Evolutionary conservation across 1,140 invertebrate genomes (phyloP).

Genomic region (Zelostemma sp.): DNA sequence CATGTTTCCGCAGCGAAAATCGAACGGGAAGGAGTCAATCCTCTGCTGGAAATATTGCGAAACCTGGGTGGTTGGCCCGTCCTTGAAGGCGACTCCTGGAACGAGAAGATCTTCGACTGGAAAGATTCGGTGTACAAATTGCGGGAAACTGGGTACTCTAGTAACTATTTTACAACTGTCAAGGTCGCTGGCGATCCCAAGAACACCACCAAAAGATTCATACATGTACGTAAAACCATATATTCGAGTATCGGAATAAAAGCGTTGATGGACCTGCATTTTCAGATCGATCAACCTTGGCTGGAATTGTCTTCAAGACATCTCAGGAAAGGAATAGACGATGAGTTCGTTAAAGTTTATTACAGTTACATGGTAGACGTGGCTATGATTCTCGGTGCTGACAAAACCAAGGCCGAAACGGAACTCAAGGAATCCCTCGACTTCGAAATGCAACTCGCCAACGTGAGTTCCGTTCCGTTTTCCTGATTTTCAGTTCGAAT

Average conservation of each 20-base stretch:
- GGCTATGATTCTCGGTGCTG: conserved; percentile 87
- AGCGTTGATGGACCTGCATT: no score
- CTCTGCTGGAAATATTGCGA: conserved; percentile 78
- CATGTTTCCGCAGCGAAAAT: conserved; percentile 74
- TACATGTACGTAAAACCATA: conserved; percentile 80
- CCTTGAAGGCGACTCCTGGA: conserved; percentile 83
- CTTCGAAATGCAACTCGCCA: conserved; percentile 91
- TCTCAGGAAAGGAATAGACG: conserved; percentile 84
- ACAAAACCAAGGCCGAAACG: conserved; percentile 75
- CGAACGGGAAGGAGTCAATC: conserved; percentile 79
- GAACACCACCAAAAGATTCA: conserved; percentile 86
- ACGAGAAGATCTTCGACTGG: conserved; percentile 80
- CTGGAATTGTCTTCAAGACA: conserved; percentile 91
- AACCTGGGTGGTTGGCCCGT: conserved; percentile 93
- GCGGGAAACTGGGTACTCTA: conserved; percentile 82
- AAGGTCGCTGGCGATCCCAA: conserved; percentile 90
- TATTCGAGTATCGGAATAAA: no score
- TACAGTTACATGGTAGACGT: conserved; percentile 90
- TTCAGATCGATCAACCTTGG: conserved; percentile 91
- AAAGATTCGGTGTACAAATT: conserved; percentile 85
- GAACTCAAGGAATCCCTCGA: conserved; percentile 87
- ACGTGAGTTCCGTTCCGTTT: not conserved
- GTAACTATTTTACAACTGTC: conserved; percentile 94
- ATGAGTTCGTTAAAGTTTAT: conserved; percentile 84
- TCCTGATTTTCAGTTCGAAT: no score